These are phyloP conservation scores for Limosa lapponica DNA, from an alignment of 2,797 vertebrate genomes.

Conservation along the genomic window DNA sequence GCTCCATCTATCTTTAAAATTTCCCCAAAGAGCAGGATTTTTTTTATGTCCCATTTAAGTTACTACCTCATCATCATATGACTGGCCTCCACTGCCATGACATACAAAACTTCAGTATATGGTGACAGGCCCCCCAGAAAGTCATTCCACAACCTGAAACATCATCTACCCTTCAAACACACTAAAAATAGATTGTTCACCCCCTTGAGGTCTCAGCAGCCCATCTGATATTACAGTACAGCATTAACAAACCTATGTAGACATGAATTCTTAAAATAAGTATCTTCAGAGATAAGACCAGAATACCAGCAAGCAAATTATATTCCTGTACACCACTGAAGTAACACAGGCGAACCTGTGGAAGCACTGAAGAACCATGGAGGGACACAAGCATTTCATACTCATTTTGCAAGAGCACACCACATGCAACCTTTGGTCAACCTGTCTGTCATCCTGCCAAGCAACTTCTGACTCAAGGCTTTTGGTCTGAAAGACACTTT, in stretches of 20 bases:
- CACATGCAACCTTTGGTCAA: constrained; percentile 25
- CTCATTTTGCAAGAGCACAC: background rate
- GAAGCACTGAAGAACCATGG: constrained; percentile 1
- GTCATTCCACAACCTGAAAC: constrained; percentile 76
- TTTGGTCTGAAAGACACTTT: background rate
- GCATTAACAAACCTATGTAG: constrained; percentile 74
- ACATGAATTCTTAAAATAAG: constrained; percentile 73
- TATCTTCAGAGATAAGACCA: constrained; percentile 68
- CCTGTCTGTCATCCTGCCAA: constrained; percentile 18
- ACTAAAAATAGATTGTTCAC: constrained; percentile 78
- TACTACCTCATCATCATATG: constrained; percentile 67
- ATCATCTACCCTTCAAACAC: constrained; percentile 74
- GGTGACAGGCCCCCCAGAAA: constrained; percentile 65
- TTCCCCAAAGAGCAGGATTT: constrained; percentile 17
- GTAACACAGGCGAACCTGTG: background rate
- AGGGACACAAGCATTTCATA: background rate
- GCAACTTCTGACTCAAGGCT: background rate
- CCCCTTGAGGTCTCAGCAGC: constrained; percentile 72
- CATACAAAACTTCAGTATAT: constrained; percentile 64
- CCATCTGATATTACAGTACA: constrained; percentile 76
- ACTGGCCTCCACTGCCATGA: constrained; percentile 58
- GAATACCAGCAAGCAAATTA: constrained; percentile 44
- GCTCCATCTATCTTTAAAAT: constrained; percentile 52
- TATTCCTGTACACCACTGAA: background rate
- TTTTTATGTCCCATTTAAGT: constrained; percentile 55